These are phyloP conservation scores for Drosophila jambulina DNA, from an alignment of 1,140 invertebrate genomes.

Conservation along the genomic window DNA sequence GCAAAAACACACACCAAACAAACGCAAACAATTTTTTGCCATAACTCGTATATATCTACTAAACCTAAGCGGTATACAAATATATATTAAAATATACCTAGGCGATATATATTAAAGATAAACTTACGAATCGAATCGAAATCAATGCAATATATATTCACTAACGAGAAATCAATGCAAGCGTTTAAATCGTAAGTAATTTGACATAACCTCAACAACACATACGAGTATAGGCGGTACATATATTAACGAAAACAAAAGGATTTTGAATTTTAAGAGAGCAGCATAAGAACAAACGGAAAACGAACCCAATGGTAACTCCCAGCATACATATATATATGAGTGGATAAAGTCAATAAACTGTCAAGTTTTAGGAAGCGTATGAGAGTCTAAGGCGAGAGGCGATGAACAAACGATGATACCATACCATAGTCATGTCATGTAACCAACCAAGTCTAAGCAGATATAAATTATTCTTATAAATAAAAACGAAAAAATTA, in stretches of 20 bases:
- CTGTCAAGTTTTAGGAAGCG: conserved; percentile 35
- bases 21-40: conserved; percentile 59
- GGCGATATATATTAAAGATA: conserved; percentile 63
- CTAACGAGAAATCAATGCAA: conserved; percentile 67
- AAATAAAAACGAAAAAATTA: conserved; percentile 72
- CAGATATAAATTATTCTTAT: conserved; percentile 85
- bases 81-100: conserved; percentile 34
- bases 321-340: conserved; percentile 26
- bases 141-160: conserved; percentile 76
- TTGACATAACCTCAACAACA: conserved; percentile 52
- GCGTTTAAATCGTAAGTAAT: conserved; percentile 62
- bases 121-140: conserved; percentile 48
- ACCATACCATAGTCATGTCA: conserved; percentile 83
- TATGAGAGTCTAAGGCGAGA: conserved; percentile 17
- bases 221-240: conserved; percentile 53
- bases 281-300: conserved; percentile 32
- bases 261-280: conserved; percentile 62
- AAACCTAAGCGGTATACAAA: conserved; percentile 41
- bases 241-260: conserved; percentile 20
- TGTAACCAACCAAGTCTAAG: conserved; percentile 77
- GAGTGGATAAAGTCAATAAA: conserved; percentile 50
- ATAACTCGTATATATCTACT: conserved; percentile 59
- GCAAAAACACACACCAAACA: conserved; percentile 4
- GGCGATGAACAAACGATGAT: conserved; percentile 52
- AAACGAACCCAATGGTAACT: conserved; percentile 24